Evolutionary conservation across 1,140 invertebrate species (phyloP), one percentile per base, ranked within the genome.

Genomic region (Zelostemma sp.): DNA sequence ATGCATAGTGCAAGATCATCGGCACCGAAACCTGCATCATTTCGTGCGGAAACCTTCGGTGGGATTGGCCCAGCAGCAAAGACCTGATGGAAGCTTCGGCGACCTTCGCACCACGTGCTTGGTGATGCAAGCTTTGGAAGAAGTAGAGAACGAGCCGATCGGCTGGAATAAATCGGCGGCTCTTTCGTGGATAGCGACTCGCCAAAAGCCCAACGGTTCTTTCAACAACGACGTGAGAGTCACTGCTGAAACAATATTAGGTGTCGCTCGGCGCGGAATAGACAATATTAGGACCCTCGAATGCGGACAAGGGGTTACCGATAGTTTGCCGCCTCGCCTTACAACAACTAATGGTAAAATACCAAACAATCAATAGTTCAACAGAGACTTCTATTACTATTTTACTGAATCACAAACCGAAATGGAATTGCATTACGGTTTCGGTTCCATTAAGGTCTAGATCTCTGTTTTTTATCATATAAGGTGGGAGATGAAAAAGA

Each of bases 1-100:
- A 49, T 96, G 94, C 80, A 92, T 95, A 54, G 91, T 93, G n/a
- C 92, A 92, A 63, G 93, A 94, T 68, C 93, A 94, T 74, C 87
- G 91, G 0, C 92, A 93, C 76, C 88, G 92, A 21, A 93, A 93
- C 72, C 81, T 95, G 19, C 89, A 91, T 60, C 92, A 93, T 74
- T 93, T 93, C 71, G 87, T 94, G 9, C 86, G 91, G 1, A 89
- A 91, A 25, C 92, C 93, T 0, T 89, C 93, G 61, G 86, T 91
- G 0, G 89, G 89, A 0, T 80, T 96, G 51, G 92, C 92, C n/a
- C 84, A 89, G 9, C 89, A 92, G 58, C 94, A 95, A 78, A 88
- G 90, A 72, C 83, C 88, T 0, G 93, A 94, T 59, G 93, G 94
- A 8, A 91, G 92, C 74, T 95, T 95, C 75, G 93, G 93, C 0